Evolutionary conservation across 2,797 vertebrate genomes (phyloP), one percentile per base, ranked within the genome.

Genomic region (Prionace glauca): DNA sequence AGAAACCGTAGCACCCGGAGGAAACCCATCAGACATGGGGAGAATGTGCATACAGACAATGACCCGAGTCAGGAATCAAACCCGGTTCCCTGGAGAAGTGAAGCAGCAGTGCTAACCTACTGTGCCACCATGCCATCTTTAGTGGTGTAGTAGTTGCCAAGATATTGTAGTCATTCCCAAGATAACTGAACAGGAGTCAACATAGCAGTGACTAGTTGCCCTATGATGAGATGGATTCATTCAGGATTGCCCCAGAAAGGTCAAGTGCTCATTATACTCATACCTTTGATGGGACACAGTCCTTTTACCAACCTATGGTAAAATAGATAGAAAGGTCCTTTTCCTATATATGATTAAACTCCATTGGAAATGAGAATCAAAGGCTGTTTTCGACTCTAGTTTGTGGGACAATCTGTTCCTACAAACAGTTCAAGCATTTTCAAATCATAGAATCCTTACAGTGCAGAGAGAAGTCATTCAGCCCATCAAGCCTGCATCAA

Each of bases 281-380:
- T 3, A 16, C 96, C 92, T 8, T 94, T 0, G 95, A 71, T 86
- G 96, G 81, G 62, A 86, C 90, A 95, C 72, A 45, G 95, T 95
- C 95, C 45, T 96, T 95, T 96, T 96, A 96, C 36, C 96, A 96
- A 96, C 93, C 97, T 96, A 95, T 96, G 96, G 79, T 92, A 9
- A 71, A 69, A 1, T 65, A 0, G 96, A 96, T 96, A 96, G 96
- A 97, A 97, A 97, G 96, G 97, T 96, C 96, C 96, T 18, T 81
- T 97, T 95, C 95, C 96, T 96, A 93, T 96, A 45, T 92, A 69
- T 24, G 22, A 69, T 67, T 92, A 36, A 67, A 92, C 18, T n/a
- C 7, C 65, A 92, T 65, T 69, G 62, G 9, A 67, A 92, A 36
- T 24, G 20, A 22, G 36, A 62, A 41, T 26, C 41, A 36, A 69